Evolutionary conservation across 2,797 vertebrate genomes (phyloP).

Genomic region (Zalophus californianus): DNA sequence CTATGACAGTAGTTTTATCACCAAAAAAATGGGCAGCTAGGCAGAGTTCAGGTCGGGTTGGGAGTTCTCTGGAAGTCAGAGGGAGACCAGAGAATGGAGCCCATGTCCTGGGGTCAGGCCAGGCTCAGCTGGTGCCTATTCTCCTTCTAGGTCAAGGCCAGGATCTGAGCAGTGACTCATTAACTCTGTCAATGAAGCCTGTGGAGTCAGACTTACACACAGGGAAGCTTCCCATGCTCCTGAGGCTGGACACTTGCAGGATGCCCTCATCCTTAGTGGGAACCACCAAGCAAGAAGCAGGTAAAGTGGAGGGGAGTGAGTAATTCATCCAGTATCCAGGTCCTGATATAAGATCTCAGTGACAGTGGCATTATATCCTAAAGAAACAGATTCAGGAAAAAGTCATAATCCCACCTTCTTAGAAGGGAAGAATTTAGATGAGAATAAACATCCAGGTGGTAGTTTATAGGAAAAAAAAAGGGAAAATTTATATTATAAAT

Average conservation of each 20-base stretch:
- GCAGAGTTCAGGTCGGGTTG: not conserved
- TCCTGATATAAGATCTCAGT: not conserved
- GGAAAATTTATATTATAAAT: not conserved
- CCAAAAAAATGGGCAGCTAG: not conserved
- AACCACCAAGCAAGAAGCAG: not conserved
- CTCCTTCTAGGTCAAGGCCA: not conserved
- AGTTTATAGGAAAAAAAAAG: not conserved
- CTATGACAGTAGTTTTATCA: not conserved
- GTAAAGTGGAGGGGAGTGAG: fast-evolving
- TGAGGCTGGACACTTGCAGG: not conserved
- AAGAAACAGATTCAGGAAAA: not conserved
- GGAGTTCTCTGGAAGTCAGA: not conserved
- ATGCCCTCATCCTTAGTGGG: not conserved
- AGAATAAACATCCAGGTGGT: not conserved
- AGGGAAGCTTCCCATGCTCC: not conserved
- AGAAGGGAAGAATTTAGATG: not conserved
- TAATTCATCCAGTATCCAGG: not conserved
- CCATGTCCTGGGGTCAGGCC: not conserved
- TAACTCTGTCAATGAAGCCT: not conserved
- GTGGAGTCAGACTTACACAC: fast-evolving
- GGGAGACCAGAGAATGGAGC: not conserved
- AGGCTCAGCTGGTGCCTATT: fast-evolving
- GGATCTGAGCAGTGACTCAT: not conserved
- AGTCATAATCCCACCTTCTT: not conserved
- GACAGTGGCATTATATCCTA: not conserved